Conservation (phyloP, 2,888 invertebrate genomes). For the Drosophila pegasa region DNA sequence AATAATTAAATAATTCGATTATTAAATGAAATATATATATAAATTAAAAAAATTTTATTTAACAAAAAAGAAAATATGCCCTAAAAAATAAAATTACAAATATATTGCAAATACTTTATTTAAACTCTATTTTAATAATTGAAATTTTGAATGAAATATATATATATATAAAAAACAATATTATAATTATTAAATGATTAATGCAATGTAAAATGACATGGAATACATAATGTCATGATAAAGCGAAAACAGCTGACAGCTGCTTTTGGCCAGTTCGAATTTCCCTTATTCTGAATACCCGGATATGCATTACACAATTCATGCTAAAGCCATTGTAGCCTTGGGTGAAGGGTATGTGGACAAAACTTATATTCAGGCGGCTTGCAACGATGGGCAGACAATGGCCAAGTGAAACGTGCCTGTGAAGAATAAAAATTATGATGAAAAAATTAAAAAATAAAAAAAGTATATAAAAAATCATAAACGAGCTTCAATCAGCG, state of each 20-base stretch:
- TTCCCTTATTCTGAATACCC: constrained; percentile 2
- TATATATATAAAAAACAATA: no score
- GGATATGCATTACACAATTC: constrained; percentile 12
- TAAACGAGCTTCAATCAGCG: constrained; percentile 53
- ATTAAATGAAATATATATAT: no score
- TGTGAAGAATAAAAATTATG: constrained; percentile 48
- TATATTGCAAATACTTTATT: no score
- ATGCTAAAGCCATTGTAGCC: constrained; percentile 12
- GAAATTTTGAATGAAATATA: no score
- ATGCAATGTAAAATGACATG: not conserved
- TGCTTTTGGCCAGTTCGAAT: not conserved
- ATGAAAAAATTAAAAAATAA: constrained; percentile 24
- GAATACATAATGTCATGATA: not conserved
- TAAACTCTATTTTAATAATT: no score
- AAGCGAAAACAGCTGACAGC: constrained; percentile 28
- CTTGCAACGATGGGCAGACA: constrained; percentile 42
- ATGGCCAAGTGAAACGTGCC: constrained; percentile 55
- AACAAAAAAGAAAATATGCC: no score
- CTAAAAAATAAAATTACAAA: no score
- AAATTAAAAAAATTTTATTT: no score
- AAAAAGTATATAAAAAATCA: constrained; percentile 34
- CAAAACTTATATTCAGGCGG: constrained; percentile 22
- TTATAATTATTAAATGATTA: not conserved
- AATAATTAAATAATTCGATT: no score
- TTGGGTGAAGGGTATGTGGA: constrained; percentile 15